Conservation (phyloP, 2,888 invertebrate genomes). For the Malachius bipustulatus region DNA sequence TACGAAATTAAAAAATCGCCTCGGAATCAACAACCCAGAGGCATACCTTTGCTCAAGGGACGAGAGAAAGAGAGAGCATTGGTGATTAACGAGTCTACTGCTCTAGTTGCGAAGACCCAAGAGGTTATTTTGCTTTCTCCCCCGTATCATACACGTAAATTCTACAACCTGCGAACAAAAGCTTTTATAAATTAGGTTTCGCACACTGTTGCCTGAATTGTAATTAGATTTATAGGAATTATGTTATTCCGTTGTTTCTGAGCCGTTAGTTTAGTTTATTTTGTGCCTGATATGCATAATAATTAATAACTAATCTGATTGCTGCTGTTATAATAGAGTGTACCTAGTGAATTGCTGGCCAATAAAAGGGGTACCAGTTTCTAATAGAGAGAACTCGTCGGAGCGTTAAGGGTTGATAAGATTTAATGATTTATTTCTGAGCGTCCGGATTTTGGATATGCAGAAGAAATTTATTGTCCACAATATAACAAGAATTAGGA, state of each 20-base stretch:
- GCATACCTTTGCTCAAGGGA: neutral
- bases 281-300: conserved; percentile 2
- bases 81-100: neutral
- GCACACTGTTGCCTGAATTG: conserved; percentile 18
- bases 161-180: conserved; percentile 20
- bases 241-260: conserved; percentile 6
- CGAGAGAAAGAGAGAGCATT: neutral
- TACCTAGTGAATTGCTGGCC: too few species aligned
- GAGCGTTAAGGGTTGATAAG: too few species aligned
- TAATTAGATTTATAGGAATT: conserved; percentile 24
- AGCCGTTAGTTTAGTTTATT: too few species aligned
- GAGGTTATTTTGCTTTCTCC: conserved; percentile 21
- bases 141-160: conserved; percentile 19
- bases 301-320: too few species aligned
- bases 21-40: conserved; percentile 1
- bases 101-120: conserved; percentile 14
- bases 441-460: too few species aligned
- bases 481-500: too few species aligned
- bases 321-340: too few species aligned
- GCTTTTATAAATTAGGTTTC: conserved; percentile 22
- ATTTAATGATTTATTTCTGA: too few species aligned
- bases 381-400: too few species aligned
- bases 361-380: too few species aligned
- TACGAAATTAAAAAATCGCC: neutral
- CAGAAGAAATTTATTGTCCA: too few species aligned